Base-by-base conservation (phyloP, 2,888 invertebrate species). In the Meandrusa payeni region DNA sequence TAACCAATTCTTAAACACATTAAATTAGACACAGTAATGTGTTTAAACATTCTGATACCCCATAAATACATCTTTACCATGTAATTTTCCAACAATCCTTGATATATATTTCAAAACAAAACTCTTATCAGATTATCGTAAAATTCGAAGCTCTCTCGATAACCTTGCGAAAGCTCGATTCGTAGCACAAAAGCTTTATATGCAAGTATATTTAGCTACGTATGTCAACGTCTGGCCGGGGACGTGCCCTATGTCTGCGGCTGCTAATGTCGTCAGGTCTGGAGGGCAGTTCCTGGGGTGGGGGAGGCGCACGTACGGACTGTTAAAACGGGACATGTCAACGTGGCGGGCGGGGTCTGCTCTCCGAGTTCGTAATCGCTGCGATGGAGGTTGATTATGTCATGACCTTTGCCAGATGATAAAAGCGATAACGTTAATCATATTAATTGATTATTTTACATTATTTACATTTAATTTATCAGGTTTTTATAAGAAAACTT, bases 241-340 rank as follows among this genome's bases (percentile, higher is more conserved):
- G 69, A 76, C 78, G 76, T 81, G 81, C 79, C 78, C 76, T 77
- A 76, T 76, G 85, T 85, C 85, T 83, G 85, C 76, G 83, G 82
- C 80, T 78, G 81, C 81, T 86, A 86, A 86, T 82, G 85, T 86
- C 86, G 83, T 80, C 86, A 79, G 78, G 65, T 79, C 57, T 57
- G 58, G 66, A 55, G 44, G 52, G 61, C 45, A 33, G 37, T 32
- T 12, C 39, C 44, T 11, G 22, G 32, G 50, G 41, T 42, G 41
- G 32, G 50, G 54, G 51, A 65, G 63, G 59, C 50, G 59, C 86
- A 83, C 83, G 85, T 85, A 78, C 76, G 64, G 76, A 68, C 83
- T 82, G 85, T 85, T 87, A 82, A 85, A 85, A 86, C 78, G 83
- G 74, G 76, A 80, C 82, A 87, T 85, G 86, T 87, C 86, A 85